phyloP scores from a whole-genome alignment of 2,888 invertebrate species.

The Cancer borealis region DNA sequence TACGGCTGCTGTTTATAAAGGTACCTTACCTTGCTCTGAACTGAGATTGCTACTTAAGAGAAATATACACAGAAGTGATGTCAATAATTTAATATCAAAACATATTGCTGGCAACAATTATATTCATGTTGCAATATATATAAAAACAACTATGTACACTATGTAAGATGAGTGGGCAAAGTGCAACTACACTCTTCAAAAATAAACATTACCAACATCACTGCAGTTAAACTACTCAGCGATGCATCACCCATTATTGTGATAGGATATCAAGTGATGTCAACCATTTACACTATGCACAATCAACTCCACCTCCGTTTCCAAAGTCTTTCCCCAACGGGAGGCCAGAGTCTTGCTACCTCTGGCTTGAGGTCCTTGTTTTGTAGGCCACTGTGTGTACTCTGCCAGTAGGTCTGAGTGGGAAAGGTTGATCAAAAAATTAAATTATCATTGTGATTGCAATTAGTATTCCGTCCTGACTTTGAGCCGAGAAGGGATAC shows the following conservation, averaged over 20 bases:
- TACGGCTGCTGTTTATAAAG: not conserved
- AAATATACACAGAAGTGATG: not conserved
- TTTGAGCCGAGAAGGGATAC: not conserved
- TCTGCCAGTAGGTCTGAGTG: slow-evolving; percentile 56
- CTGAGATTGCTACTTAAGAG: not conserved
- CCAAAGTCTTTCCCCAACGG: not conserved
- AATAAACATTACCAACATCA: not conserved
- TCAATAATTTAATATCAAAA: slow-evolving; percentile 1
- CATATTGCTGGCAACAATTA: not conserved
- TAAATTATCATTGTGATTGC: not conserved
- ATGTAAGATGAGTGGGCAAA: not conserved
- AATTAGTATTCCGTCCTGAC: not conserved
- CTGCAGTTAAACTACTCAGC: not conserved
- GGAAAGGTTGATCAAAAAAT: not conserved
- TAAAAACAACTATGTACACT: not conserved
- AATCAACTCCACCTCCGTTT: slow-evolving; percentile 47
- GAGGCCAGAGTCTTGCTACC: slow-evolving; percentile 66
- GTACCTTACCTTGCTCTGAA: not conserved
- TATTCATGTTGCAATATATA: not conserved
- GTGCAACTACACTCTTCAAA: not conserved
- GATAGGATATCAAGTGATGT: not conserved
- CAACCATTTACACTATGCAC: not conserved
- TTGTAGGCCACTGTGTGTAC: slow-evolving; percentile 64
- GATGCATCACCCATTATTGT: not conserved
- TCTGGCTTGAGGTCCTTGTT: slow-evolving; percentile 48